Percentiles rank a stretch among this genome's conserved stretches.
Evolutionary conservation across 2,888 invertebrate genomes (phyloP).

Genomic region (Anarsia innoxiella): DNA sequence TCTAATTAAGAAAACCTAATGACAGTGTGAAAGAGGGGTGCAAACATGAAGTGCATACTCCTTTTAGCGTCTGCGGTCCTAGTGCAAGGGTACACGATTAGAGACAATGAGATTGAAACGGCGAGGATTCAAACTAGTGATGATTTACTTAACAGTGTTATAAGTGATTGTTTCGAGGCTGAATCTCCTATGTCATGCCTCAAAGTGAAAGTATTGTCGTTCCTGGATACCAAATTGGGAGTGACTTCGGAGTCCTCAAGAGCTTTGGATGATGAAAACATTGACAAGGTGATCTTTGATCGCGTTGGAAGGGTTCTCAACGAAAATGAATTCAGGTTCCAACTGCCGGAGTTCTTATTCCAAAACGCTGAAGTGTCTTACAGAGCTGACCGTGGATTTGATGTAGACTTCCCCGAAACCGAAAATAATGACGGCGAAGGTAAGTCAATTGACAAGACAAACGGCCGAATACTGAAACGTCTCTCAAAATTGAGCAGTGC

Average conservation of each 20-base stretch:
- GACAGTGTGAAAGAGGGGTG: constrained; percentile 56
- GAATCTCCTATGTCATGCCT: constrained; percentile 82
- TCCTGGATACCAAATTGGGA: constrained; percentile 82
- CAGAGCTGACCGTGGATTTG: constrained; percentile 79
- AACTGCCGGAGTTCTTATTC: constrained; percentile 82
- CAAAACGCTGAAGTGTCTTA: constrained; percentile 80
- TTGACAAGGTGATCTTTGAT: constrained; percentile 84
- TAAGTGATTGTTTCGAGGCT: constrained; percentile 82
- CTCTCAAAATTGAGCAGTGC: too few relatives aligned
- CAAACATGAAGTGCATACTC: constrained; percentile 64
- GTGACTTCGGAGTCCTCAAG: constrained; percentile 77
- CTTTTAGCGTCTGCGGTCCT: constrained; percentile 69
- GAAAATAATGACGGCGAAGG: constrained; percentile 72
- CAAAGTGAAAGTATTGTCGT: constrained; percentile 84
- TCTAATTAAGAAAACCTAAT: constrained; percentile 71
- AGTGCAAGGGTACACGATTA: constrained; percentile 63
- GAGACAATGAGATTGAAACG: constrained; percentile 74
- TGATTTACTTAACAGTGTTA: constrained; percentile 80
- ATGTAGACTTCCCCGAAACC: constrained; percentile 74
- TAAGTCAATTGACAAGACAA: too few relatives aligned
- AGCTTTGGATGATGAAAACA: constrained; percentile 75
- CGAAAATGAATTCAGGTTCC: constrained; percentile 83
- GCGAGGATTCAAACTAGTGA: constrained; percentile 78
- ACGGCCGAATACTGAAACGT: too few relatives aligned
- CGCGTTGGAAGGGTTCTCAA: constrained; percentile 82